These are phyloP conservation scores for Zygothrica quintamaculata DNA, from an alignment of 2,888 invertebrate species.

Conservation along the genomic window DNA sequence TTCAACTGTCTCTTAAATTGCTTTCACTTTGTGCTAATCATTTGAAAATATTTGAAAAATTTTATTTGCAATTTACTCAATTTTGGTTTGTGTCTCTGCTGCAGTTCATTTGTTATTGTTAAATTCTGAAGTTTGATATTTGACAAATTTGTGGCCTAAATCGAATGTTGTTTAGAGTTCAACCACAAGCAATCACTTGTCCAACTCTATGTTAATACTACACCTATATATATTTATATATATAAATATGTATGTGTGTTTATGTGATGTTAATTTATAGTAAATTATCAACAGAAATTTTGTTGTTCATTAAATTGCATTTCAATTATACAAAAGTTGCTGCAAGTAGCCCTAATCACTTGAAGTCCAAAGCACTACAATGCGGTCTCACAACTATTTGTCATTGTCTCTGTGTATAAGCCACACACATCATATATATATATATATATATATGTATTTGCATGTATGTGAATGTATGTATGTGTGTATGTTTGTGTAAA, in stretches of 20 bases:
- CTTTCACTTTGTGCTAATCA: background rate
- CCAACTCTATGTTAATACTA: no score
- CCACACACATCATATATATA: background rate
- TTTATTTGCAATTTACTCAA: slow-evolving; percentile 3
- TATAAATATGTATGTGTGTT: slow-evolving; percentile 25
- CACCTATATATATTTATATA: no score
- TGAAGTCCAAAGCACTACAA: slow-evolving; percentile 47
- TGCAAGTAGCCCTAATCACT: slow-evolving; percentile 72
- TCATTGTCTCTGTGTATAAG: slow-evolving; percentile 24
- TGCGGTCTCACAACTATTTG: slow-evolving; percentile 64
- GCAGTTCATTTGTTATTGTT: slow-evolving; percentile 20
- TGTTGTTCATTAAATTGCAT: slow-evolving; percentile 77
- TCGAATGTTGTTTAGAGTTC: slow-evolving; percentile 18
- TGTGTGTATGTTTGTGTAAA: slow-evolving; percentile 20
- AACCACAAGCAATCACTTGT: slow-evolving; percentile 23
- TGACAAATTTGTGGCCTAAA: slow-evolving; percentile 47
- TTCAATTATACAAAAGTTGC: slow-evolving; percentile 59
- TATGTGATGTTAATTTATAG: slow-evolving; percentile 65
- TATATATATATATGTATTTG: slow-evolving; percentile 7
- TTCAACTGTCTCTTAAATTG: no score
- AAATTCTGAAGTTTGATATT: slow-evolving; percentile 37
- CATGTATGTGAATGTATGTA: slow-evolving; percentile 20
- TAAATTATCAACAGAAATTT: slow-evolving; percentile 68
- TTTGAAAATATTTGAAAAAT: no score
- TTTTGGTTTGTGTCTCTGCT: slow-evolving; percentile 1